Conservation (phyloP, 2,888 invertebrate species). For the Bugula neritina region DNA sequence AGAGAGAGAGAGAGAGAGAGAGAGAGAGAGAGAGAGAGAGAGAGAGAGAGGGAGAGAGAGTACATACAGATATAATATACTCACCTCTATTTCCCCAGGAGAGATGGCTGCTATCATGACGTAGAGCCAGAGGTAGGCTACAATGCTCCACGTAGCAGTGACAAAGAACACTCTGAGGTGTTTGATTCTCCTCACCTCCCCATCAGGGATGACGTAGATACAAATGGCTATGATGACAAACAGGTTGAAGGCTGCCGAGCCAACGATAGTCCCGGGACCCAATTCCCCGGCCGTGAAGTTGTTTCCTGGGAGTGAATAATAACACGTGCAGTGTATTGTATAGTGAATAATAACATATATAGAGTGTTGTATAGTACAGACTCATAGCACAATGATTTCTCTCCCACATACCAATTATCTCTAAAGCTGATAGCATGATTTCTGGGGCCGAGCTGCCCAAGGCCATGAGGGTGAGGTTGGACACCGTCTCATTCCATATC, state of each 20-base stretch:
- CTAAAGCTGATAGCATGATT: conserved; percentile 92
- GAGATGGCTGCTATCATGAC: conserved; percentile 82
- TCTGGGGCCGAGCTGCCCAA: conserved; percentile 97
- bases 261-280: conserved; percentile 96
- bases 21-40: too few relatives aligned
- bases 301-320: conserved; percentile 32
- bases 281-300: conserved; percentile 87
- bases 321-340: too few relatives aligned
- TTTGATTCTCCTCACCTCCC: conserved; percentile 86
- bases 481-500: conserved; percentile 99
- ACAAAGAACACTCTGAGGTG: conserved; percentile 95
- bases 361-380: too few relatives aligned
- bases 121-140: conserved; percentile 98
- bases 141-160: conserved; percentile 93
- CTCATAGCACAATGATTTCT: too few relatives aligned
- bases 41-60: too few relatives aligned
- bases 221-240: conserved; percentile 96
- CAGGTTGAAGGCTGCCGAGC: conserved; percentile 95
- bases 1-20: too few relatives aligned
- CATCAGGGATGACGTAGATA: conserved; percentile 80
- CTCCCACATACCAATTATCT: conserved; percentile 70
- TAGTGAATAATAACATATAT: too few relatives aligned
- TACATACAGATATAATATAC: too few relatives aligned
- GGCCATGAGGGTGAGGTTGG: conserved; percentile 97
- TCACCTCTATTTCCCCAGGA: conserved; percentile 72